These are phyloP conservation scores for Gephyroberyx darwinii DNA, from an alignment of 2,797 vertebrate species.

Conservation along the genomic window DNA sequence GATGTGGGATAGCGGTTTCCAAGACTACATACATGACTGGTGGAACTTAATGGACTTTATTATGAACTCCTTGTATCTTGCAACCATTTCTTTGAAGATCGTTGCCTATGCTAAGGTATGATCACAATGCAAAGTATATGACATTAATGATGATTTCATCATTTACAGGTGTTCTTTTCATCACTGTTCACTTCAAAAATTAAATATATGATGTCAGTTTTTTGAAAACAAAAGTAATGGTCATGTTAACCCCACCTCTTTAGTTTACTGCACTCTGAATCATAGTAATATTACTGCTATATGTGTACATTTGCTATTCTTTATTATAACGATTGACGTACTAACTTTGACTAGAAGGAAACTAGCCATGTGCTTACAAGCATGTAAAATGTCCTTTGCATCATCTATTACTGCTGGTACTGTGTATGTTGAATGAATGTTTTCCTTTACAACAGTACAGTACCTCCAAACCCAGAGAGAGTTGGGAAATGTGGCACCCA, in stretches of 20 bases:
- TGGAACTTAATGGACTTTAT: slow-evolving; percentile 99
- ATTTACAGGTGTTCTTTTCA: background rate
- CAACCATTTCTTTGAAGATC: slow-evolving; percentile 96
- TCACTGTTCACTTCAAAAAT: too few relatives aligned
- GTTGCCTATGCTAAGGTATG: slow-evolving; percentile 93
- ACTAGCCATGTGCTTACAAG: background rate
- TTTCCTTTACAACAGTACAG: slow-evolving; percentile 83
- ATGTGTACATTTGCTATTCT: background rate
- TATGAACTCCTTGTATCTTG: slow-evolving; percentile 97
- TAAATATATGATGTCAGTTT: background rate
- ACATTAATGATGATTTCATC: background rate
- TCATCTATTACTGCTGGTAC: background rate
- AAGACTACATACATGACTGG: slow-evolving; percentile 97
- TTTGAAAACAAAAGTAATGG: background rate
- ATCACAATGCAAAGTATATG: slow-evolving; percentile 4
- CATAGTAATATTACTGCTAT: too few relatives aligned
- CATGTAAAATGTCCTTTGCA: background rate
- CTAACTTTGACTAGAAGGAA: background rate
- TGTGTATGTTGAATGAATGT: background rate
- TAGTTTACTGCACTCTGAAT: too few relatives aligned
- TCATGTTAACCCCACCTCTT: background rate
- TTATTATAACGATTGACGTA: background rate
- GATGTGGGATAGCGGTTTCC: slow-evolving; percentile 98
- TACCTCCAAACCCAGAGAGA: slow-evolving; percentile 76
- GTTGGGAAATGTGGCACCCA: slow-evolving; percentile 96